Base-by-base conservation (phyloP, 30 jellyfish, hydroid and myxozoan species). In the Cassiopea andromeda region DNA sequence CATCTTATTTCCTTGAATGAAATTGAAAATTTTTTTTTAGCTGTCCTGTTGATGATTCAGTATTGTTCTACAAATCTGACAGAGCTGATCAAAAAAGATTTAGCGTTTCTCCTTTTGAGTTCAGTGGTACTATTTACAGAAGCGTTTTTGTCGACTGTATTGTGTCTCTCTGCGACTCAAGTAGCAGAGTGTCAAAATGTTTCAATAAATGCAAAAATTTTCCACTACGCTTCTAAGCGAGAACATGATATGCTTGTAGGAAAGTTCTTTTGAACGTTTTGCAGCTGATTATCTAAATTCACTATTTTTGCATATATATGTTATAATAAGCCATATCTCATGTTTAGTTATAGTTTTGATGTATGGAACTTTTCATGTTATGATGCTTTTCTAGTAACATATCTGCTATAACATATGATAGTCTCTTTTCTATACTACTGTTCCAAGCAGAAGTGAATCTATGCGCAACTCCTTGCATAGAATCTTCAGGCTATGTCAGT, bases 71-170 rank as follows among this genome's bases (percentile, higher is more conserved):
- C 82, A 72, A 67, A 48, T 43, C 85, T 17, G 87, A 67, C n/a
- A 73, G 82, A 59, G 15, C 43, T 9, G 74, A 85, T 73, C 19
- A 38, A 76, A 80, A 69, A 70, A 77, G 89, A 46, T 92, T 92
- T 90, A 85, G 97, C 71, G 86, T 92, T 2, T 59, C 92, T 73
- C 97, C 97, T 19, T 92, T 92, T 69, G 92, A 80, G 85, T 92
- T 85, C 86, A 84, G 85, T 78, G 61, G 58, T 43, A 64, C 81
- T 45, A 61, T 71, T 48, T 67, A 76, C 60, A 77, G 68, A 43
- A 87, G 87, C 73, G 93, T 92, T 2, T 80, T 58, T 75, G 84
- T 92, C 80, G 87, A 92, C 77, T 92, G 97, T 71, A 44, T 85
- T 69, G 92, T 92, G 48, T 76, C 95, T 60, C 93, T 92, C 43